Conservation (phyloP, 2,113 vertebrate genomes). For the Oreochromis aureus region DNA sequence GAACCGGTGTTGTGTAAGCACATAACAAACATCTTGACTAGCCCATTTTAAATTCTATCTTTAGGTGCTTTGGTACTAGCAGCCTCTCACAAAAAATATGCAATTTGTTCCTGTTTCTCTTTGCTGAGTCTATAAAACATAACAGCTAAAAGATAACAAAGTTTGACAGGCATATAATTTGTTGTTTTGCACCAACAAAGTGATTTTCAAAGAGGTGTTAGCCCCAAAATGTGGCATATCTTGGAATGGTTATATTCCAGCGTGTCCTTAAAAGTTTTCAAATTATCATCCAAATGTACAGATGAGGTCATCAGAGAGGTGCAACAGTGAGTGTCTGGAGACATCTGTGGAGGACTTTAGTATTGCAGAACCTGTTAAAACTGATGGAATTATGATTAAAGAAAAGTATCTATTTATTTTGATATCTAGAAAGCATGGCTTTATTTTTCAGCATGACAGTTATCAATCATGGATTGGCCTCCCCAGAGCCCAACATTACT, state of each 20-base stretch:
- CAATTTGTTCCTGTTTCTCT: neutral
- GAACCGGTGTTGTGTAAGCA: neutral
- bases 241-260: neutral
- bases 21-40: neutral
- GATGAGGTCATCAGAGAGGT: neutral
- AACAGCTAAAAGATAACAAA: neutral
- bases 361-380: neutral
- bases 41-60: neutral
- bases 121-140: neutral
- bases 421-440: neutral
- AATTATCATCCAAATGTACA: neutral
- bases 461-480: neutral
- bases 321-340: neutral
- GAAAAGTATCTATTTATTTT: neutral
- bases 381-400: neutral
- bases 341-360: neutral
- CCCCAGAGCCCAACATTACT: rapidly evolving
- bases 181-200: neutral
- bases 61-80: neutral
- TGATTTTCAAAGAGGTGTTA: rapidly evolving
- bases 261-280: neutral
- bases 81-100: neutral
- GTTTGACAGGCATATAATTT: neutral
- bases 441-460: rapidly evolving
- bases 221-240: neutral